A percentile compares a stretch with the other conserved stretches of the same genome.
Evolutionary conservation across 2,888 invertebrate species (phyloP).

Genomic region (Drepana falcataria): DNA sequence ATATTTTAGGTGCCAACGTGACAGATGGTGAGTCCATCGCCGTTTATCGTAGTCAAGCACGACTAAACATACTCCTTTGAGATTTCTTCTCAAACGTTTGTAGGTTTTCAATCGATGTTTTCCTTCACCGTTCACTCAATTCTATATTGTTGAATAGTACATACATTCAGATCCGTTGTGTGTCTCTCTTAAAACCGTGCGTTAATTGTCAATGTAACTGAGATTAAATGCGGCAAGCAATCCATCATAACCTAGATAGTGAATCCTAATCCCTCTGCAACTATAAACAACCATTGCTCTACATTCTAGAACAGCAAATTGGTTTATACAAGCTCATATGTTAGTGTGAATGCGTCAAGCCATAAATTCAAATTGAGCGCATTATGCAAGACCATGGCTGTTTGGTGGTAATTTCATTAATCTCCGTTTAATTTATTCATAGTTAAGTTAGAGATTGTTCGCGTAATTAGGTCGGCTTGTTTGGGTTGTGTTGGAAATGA

Average conservation of each 20-base stretch:
- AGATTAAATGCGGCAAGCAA: background rate
- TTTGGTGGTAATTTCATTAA: conserved; percentile 41
- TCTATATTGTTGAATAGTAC: too few species aligned
- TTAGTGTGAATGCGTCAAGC: conserved; percentile 6
- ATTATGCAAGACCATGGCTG: conserved; percentile 39
- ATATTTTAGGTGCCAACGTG: too few species aligned
- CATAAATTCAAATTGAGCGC: conserved; percentile 39
- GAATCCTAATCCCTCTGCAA: background rate
- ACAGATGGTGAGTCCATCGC: too few species aligned
- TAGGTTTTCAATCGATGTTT: too few species aligned
- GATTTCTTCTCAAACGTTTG: too few species aligned
- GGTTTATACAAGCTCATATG: conserved; percentile 7
- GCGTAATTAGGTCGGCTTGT: conserved; percentile 3
- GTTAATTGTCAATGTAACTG: too few species aligned
- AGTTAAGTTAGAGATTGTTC: conserved; percentile 3
- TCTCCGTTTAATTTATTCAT: conserved; percentile 42
- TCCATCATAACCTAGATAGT: background rate
- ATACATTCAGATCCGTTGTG: too few species aligned
- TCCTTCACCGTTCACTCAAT: too few species aligned
- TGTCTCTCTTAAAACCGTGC: too few species aligned
- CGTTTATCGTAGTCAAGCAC: too few species aligned
- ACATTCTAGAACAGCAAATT: background rate
- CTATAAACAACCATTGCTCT: background rate
- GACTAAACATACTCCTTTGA: too few species aligned
- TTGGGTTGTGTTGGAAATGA: background rate